Base-by-base conservation (phyloP, 2,888 invertebrate genomes). In the Ichneumon xanthorius region DNA sequence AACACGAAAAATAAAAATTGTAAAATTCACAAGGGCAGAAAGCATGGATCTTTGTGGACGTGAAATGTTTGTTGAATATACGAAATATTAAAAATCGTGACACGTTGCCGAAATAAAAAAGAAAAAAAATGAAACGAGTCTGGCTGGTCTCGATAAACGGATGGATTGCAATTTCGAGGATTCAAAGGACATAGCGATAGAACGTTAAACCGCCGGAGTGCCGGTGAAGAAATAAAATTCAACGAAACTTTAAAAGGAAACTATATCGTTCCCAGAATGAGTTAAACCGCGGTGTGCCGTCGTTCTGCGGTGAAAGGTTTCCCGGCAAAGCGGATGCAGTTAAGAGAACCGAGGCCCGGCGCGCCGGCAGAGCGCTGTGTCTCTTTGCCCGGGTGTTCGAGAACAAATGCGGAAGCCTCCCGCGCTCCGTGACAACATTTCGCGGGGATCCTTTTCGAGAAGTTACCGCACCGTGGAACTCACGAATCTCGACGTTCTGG, bases 241-340 rank as follows among this genome's bases (percentile, higher is more conserved):
- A 33, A 65, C 9, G 33, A 79, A 79, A 45, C 22, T 61, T 58
- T 30, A 11, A 11, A 37, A 30, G 58, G 33, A 33, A 72, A 80
- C 70, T 76, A 26, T 19, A 26, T 22, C 14, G 33, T 67, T 45
- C 33, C 26, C 37, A 55, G 67, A 40, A 72, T 67, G 40, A 77
- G 58, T 58, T 65, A 30, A 72, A 80, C 65, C 70, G 61, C 22
- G 75, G 53, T 84, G 65, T 80, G 37, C 50, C 65, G 71, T 55
- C 48, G 48, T 45, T 76, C 7, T 19, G 30, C 16, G 33, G 55
- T 71, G 70, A 72, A 85, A 63, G 48, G 71, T 67, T 83, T 71
- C 50, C 63, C 82, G 70, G 80, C 67, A 79, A 82, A 86, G 80
- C 80, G 83, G 78, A 84, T 70, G 84, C 50, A 86, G 80, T 86